Evolutionary conservation across 1,140 invertebrate species (phyloP), one percentile per base, ranked within the genome.

Genomic region (Brachionus manjavacas): DNA sequence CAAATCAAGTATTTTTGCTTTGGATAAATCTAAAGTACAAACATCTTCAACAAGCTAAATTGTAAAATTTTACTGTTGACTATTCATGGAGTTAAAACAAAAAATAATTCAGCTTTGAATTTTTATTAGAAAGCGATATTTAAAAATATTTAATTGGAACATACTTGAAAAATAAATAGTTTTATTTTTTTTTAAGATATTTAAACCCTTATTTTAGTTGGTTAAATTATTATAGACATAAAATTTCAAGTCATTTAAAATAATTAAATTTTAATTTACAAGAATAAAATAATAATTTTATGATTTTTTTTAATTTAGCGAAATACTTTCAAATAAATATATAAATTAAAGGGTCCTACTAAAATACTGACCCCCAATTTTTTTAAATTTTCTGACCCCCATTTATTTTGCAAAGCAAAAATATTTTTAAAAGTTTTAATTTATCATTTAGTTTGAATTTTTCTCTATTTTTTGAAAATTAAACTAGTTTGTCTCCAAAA

Each of bases 1-100:
- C 35, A 72, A 49, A 16, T 76, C 72, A 35, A 76, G 72, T 76
- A 76, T 76, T 49, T 76, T 76, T 76, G 72, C 72, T 20, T 49
- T 76, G 20, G 72, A 76, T 28, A 76, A 76, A 49, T 12, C 20
- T 3, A 76, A 49, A 49, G n/a, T 76, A 6, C 72, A 76, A 76
- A 60, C 52, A 60, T 41, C 68, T 39, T 46, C 72, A 28, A 49
- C 41, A 25, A 76, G 43, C 41, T 76, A 49, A 25, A 49, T 7
- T 25, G 20, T 41, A 14, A 31, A 72, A 16, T 35, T 7, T 14
- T 4, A 72, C 4, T 25, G 14, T 1, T 41, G 4, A 46, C 20
- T 43, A 7, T 74, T 41, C 9, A 46, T 76, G 4, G n/a, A 55
- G 14, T 55, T 16, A 60, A 60, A 60, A 7, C 16, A 60, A 52